Conservation (phyloP, 2,888 invertebrate genomes). For the Tuta absoluta region DNA sequence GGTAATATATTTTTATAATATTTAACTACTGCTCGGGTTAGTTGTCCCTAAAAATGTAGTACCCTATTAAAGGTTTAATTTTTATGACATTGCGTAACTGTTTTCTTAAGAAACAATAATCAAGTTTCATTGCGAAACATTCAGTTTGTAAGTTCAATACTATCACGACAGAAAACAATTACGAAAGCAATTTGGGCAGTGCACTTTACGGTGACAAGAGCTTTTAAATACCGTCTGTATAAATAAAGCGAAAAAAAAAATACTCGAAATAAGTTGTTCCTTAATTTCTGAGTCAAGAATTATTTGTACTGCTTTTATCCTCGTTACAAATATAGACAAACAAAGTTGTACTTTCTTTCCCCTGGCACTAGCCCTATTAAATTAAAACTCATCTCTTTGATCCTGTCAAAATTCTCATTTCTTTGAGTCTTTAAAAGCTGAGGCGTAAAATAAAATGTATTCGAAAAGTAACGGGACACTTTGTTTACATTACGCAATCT, state of each 20-base stretch:
- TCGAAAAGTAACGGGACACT: not conserved
- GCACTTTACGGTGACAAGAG: too few relatives aligned
- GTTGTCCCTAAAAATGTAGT: too few relatives aligned
- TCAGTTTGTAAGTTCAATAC: too few relatives aligned
- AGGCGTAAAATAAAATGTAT: not conserved
- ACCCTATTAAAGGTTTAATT: too few relatives aligned
- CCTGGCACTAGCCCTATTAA: not conserved
- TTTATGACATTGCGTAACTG: too few relatives aligned
- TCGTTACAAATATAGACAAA: not conserved
- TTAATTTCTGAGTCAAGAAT: not conserved
- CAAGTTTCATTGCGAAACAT: too few relatives aligned
- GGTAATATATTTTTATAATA: not conserved
- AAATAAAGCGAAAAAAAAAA: too few relatives aligned
- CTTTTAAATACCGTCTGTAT: too few relatives aligned
- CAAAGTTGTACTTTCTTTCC: not conserved
- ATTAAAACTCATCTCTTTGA: slow-evolving; percentile 12
- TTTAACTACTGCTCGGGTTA: not conserved
- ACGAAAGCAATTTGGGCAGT: too few relatives aligned
- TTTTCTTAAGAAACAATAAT: too few relatives aligned
- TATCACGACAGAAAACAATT: too few relatives aligned
- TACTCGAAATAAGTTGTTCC: not conserved
- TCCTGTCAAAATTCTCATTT: slow-evolving; percentile 6
- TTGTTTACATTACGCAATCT: too few relatives aligned
- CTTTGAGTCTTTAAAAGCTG: not conserved
- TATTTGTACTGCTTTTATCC: not conserved